Evolutionary conservation across 2,888 invertebrate genomes (phyloP).

Genomic region (Rotaria sp.): DNA sequence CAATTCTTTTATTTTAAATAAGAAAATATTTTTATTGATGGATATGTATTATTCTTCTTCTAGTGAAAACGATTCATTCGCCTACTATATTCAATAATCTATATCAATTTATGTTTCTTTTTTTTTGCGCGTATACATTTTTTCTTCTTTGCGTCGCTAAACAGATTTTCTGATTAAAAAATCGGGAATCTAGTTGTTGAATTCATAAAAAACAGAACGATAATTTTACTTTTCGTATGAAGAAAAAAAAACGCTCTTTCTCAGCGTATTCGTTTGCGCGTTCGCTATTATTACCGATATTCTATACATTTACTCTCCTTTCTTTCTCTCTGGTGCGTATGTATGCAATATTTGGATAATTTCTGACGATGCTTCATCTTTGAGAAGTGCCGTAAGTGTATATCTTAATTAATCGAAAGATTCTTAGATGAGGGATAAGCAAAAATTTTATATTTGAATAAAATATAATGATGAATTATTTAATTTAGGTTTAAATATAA

Average conservation of each 20-base stretch:
- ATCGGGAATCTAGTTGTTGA: not conserved
- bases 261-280: not conserved
- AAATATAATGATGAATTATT: not conserved
- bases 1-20: not conserved
- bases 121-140: not conserved
- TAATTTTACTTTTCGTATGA: not conserved
- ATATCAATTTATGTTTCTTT: not conserved
- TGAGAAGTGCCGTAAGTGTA: conserved; percentile 4
- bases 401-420: not conserved
- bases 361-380: not conserved
- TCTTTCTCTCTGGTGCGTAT: not conserved
- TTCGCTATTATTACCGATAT: not conserved
- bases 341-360: not conserved
- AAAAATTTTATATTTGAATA: not conserved
- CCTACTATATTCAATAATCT: not conserved
- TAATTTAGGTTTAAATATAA: conserved; percentile 86
- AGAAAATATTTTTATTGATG: not conserved
- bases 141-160: not conserved
- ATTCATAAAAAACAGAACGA: not conserved
- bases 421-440: not conserved
- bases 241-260: not conserved
- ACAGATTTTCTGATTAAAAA: not conserved
- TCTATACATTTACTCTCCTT: not conserved
- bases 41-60: not conserved
- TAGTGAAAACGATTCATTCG: not conserved